Base-by-base conservation (phyloP, 1,140 invertebrate genomes). In the Bradysia coprophila region DNA sequence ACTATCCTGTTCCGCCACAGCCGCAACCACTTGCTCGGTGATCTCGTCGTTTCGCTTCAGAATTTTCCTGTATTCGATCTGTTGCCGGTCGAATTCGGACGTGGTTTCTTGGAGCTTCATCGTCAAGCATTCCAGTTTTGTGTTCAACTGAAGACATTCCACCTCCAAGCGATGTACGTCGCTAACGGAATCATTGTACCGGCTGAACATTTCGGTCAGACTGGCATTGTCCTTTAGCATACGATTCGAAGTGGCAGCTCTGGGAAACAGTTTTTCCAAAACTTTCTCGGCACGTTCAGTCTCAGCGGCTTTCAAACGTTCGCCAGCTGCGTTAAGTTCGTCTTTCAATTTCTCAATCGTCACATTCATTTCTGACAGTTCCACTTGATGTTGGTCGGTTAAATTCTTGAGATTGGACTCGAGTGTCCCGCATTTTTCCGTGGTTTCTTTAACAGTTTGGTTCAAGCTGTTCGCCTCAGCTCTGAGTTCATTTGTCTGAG, bases 161-260 rank as follows among this genome's bases (percentile, higher is more conserved):
- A 80, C 74, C 54, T 79, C 81, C 51, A 81, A 74, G 19, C 72
- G 51, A 41, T 72, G 59, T 11, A 91, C 58, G 49, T 83, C 76
- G 51, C 91, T 82, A 18, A 72, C 69, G 0, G 75, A 65, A 49
- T 80, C 75, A 0, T 84, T 79, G 55, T 91, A 78, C 52, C 89
- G 73, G 6, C 76, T 80, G 62, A 93, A 94, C 43, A 96, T 79
- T 65, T 93, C 82, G 4, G 89, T 91, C 2, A 93, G 61, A 18
- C 84, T 85, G 65, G 89, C 77, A 18, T 88, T 86, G 33, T 81
- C 81, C 57, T 87, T 86, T 1, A 93, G 68, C 21, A 73, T 57
- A 50, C 77, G 75, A 57, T 80, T 86, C 11, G 85, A 76, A 38
- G 81, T 75, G 3, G 87, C 83, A 22, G 89, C 88, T 43, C 82